Conservation (phyloP, 2,113 vertebrate genomes). For the Pygoscelis adeliae region DNA sequence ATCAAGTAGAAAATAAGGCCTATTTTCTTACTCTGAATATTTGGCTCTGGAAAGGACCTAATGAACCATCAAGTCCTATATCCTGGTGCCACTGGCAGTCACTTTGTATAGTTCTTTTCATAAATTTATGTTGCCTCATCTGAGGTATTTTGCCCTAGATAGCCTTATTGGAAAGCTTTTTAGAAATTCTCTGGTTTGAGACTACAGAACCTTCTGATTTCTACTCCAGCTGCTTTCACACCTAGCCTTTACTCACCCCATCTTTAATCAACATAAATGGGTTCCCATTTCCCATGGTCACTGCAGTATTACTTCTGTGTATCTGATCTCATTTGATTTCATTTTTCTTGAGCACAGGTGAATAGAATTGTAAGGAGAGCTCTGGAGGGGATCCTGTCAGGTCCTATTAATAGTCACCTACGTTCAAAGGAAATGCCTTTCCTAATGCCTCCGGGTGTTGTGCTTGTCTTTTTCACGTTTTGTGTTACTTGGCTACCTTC, state of each 20-base stretch:
- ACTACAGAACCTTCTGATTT: not conserved
- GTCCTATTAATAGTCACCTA: not conserved
- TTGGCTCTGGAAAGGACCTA: not conserved
- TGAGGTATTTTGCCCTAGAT: not conserved
- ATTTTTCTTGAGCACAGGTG: not conserved
- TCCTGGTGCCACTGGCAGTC: not conserved
- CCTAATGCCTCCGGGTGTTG: not conserved
- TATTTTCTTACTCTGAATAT: not conserved
- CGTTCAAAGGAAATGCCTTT: not conserved
- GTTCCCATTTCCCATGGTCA: not conserved
- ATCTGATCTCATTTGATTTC: not conserved
- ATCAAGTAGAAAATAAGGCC: not conserved
- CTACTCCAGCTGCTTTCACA: not conserved
- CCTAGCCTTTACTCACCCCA: not conserved
- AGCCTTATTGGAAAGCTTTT: not conserved
- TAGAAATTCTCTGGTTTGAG: not conserved
- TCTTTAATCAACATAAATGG: not conserved
- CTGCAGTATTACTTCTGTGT: not conserved
- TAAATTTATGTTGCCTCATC: not conserved
- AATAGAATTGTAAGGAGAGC: not conserved
- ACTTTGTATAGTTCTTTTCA: not conserved
- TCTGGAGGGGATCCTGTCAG: not conserved
- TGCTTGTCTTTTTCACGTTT: not conserved
- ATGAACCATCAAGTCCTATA: not conserved
- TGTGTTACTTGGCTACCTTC: not conserved